Conservation (phyloP, 2,113 vertebrate genomes). For the Corythornis madagascariensis region DNA sequence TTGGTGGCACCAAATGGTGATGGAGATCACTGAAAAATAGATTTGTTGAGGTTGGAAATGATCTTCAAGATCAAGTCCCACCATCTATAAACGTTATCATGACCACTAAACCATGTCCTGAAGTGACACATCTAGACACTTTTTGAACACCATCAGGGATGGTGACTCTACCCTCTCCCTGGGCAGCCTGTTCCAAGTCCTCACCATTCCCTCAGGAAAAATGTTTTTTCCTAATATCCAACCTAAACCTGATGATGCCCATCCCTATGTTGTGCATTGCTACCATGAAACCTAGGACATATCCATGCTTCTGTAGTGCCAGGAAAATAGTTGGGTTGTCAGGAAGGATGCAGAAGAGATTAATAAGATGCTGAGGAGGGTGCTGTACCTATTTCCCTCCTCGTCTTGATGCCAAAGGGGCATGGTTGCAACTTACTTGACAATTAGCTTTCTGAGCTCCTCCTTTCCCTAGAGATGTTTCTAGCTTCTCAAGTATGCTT, state of each 20-base stretch:
- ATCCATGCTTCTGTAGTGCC: background rate
- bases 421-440: background rate
- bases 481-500: background rate
- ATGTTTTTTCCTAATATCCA: no score
- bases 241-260: background rate
- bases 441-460: background rate
- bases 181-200: no score
- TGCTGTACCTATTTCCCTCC: background rate
- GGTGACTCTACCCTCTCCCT: no score
- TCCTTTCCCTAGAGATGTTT: background rate
- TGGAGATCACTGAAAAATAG: background rate
- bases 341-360: background rate
- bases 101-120: no score
- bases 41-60: no score
- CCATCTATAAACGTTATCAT: no score
- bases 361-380: background rate
- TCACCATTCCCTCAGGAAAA: no score
- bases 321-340: background rate
- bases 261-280: fast-evolving
- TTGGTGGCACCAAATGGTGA: background rate
- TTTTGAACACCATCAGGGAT: no score
- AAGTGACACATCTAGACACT: no score
- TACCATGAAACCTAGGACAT: background rate
- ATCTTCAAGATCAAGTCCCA: no score
- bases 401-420: background rate